Percentiles rank a stretch among this genome's conserved stretches.
Evolutionary conservation across 2,113 vertebrate genomes (phyloP).

Genomic region (Ploceus nigricollis): DNA sequence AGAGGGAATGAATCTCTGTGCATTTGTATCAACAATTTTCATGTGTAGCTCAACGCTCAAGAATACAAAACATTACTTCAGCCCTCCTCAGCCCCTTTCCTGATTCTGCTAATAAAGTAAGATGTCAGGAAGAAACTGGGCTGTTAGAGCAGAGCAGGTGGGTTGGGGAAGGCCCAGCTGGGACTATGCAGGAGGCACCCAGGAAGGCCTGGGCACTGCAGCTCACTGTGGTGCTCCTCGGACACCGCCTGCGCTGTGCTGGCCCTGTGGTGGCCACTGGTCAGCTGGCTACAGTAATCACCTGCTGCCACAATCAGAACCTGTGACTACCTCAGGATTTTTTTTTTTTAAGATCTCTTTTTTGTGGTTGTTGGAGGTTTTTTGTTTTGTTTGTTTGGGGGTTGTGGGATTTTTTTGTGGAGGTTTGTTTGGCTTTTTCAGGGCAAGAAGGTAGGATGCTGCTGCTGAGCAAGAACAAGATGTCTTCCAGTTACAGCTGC

Average conservation of each 20-base stretch:
- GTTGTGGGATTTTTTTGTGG: accelerated
- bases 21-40: background rate
- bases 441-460: background rate
- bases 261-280: background rate
- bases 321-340: background rate
- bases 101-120: background rate
- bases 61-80: background rate
- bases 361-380: background rate
- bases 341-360: background rate
- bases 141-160: background rate
- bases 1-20: background rate
- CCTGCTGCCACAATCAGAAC: background rate
- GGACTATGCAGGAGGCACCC: background rate
- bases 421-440: background rate
- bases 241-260: accelerated
- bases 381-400: background rate
- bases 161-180: no score
- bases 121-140: background rate
- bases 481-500: background rate
- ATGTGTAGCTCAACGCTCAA: background rate
- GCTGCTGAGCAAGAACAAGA: background rate
- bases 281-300: background rate
- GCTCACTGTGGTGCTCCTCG: accelerated
- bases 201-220: background rate
- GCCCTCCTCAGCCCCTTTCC: background rate